These are phyloP conservation scores for Pectinophora gossypiella DNA, from an alignment of 1,140 invertebrate species.

Conservation along the genomic window DNA sequence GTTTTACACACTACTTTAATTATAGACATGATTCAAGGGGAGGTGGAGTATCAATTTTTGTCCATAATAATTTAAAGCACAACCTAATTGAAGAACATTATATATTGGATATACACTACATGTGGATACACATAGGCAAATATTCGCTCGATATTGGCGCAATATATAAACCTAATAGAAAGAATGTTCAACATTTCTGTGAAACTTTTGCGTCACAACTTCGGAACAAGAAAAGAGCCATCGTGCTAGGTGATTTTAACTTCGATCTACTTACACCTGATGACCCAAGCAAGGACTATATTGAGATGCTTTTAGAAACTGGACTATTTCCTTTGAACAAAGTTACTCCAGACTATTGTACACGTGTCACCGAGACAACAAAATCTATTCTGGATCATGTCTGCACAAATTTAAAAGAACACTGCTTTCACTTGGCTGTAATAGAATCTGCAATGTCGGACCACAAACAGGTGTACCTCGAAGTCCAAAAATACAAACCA, in stretches of 20 bases:
- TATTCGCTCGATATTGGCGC: conserved; percentile 17
- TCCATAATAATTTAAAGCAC: conserved; percentile 16
- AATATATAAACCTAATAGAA: conserved; percentile 15
- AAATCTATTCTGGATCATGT: conserved; percentile 7
- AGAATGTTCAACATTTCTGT: conserved; percentile 7
- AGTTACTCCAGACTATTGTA: background rate
- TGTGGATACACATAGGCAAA: conserved; percentile 20
- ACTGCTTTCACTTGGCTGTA: background rate
- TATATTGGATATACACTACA: conserved; percentile 16
- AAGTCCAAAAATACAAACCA: conserved; percentile 5
- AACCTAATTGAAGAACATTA: conserved; percentile 10
- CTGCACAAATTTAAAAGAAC: conserved; percentile 2
- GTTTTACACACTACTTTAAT: conserved; percentile 21
- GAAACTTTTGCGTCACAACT: conserved; percentile 10
- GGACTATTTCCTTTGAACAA: background rate
- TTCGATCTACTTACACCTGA: background rate
- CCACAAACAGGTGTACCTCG: conserved; percentile 9
- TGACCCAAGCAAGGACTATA: background rate
- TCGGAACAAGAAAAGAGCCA: conserved; percentile 9
- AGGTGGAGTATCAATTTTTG: conserved; percentile 24
- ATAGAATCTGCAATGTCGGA: conserved; percentile 7
- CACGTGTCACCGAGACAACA: conserved; percentile 2
- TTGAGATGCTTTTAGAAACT: background rate
- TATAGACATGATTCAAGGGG: conserved; percentile 13
- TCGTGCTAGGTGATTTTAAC: conserved; percentile 10